A percentile compares a stretch with the other conserved stretches of the same genome.
Evolutionary conservation across 2,888 invertebrate genomes (phyloP).

Genomic region (Cabera pusaria): DNA sequence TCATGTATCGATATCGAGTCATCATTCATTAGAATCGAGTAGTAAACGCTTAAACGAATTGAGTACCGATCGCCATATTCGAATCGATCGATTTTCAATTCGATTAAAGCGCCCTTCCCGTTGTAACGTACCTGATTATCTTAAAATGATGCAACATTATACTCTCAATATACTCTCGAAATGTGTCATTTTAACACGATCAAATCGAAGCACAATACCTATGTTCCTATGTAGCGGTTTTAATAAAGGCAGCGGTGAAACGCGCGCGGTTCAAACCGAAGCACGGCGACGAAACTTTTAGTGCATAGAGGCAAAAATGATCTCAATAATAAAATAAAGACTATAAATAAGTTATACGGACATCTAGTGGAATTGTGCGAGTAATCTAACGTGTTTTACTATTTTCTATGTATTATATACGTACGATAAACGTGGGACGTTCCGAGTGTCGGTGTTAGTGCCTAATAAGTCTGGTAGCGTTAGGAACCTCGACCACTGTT

Average conservation of each 20-base stretch:
- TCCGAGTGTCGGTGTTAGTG: conserved; percentile 73
- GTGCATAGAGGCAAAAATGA: conserved; percentile 76
- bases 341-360: conserved; percentile 67
- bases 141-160: conserved; percentile 32
- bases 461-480: conserved; percentile 76
- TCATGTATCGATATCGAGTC: conserved; percentile 10
- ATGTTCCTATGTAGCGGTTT: conserved; percentile 16
- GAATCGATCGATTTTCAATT: not conserved
- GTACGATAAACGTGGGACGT: conserved; percentile 52
- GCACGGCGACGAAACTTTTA: conserved; percentile 54
- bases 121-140: conserved; percentile 33
- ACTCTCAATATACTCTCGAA: conserved; percentile 32
- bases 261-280: conserved; percentile 28
- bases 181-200: conserved; percentile 36
- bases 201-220: conserved; percentile 14
- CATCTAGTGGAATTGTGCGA: conserved; percentile 80
- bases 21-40: conserved; percentile 5
- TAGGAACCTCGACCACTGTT: conserved; percentile 54
- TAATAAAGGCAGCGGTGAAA: conserved; percentile 34
- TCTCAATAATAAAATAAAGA: conserved; percentile 80
- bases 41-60: conserved; percentile 1
- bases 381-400: conserved; percentile 67
- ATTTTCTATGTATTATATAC: conserved; percentile 77
- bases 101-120: too few relatives aligned
- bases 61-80: not conserved